phyloP scores from a whole-genome alignment of 2,888 invertebrate genomes.

The Hemithea aestivaria region DNA sequence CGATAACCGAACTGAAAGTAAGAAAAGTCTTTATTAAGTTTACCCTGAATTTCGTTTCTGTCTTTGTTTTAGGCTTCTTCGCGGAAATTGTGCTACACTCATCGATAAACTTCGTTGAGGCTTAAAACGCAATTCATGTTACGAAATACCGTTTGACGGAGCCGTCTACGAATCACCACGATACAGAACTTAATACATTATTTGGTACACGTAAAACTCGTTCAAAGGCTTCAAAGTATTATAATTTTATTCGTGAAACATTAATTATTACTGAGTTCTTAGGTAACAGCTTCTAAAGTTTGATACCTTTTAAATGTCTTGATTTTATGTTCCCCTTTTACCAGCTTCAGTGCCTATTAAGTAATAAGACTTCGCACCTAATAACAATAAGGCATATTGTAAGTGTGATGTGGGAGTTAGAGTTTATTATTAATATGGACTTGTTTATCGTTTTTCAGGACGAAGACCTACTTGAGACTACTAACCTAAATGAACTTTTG shows the following conservation, averaged over 20 bases:
- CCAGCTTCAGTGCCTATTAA: too few species aligned
- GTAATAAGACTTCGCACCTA: too few species aligned
- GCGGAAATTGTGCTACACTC: conserved; percentile 41
- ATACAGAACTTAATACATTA: conserved; percentile 15
- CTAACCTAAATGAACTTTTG: too few species aligned
- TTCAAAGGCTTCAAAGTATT: conserved; percentile 4
- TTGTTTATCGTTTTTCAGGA: too few species aligned
- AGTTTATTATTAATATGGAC: too few species aligned
- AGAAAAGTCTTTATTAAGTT: conserved; percentile 54
- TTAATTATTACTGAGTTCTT: too few species aligned
- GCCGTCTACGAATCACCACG: conserved; percentile 19
- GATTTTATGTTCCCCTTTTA: too few species aligned
- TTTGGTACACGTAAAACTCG: conserved; percentile 1
- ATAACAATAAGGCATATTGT: too few species aligned
- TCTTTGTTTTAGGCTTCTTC: conserved; percentile 43
- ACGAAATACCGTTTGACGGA: conserved; percentile 34
- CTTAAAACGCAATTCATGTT: conserved; percentile 48
- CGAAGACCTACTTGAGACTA: too few species aligned
- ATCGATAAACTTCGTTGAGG: conserved; percentile 40
- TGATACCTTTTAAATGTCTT: too few species aligned
- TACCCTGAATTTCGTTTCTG: conserved; percentile 46
- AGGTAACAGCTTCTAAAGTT: too few species aligned
- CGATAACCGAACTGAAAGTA: conserved; percentile 39
- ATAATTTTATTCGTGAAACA: neutral
- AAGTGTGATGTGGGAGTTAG: too few species aligned